A percentile compares a stretch with the other conserved stretches of the same genome.
These are phyloP conservation scores for Dioctria rufipes DNA, from an alignment of 2,888 invertebrate species.

Conservation along the genomic window DNA sequence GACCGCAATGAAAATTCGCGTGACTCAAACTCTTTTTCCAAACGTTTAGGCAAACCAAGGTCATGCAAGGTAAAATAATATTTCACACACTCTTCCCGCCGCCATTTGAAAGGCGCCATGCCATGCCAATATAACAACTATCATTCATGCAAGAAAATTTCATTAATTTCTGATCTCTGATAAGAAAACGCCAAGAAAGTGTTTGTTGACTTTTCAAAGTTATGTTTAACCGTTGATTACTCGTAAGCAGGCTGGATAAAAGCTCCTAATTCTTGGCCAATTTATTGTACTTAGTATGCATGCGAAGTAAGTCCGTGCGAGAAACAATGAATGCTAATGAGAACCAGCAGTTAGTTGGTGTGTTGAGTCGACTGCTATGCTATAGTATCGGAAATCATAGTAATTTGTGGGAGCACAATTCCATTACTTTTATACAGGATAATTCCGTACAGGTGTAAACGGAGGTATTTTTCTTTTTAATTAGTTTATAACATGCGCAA, in stretches of 20 bases:
- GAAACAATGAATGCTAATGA: constrained; percentile 45
- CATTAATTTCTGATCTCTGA: constrained; percentile 15
- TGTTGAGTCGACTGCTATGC: background rate
- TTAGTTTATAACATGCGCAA: background rate
- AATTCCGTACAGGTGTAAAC: background rate
- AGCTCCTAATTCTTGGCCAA: constrained; percentile 41
- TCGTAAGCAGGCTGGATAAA: constrained; percentile 23
- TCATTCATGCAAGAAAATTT: background rate
- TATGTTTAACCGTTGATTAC: constrained; percentile 35
- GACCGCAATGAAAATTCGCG: constrained; percentile 1
- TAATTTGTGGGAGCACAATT: constrained; percentile 4
- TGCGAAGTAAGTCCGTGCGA: constrained; percentile 28
- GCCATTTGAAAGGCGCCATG: constrained; percentile 1
- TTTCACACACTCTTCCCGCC: background rate
- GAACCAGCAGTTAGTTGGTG: background rate
- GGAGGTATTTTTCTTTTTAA: background rate
- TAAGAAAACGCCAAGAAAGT: constrained; percentile 28
- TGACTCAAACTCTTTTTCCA: constrained; percentile 1
- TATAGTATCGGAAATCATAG: background rate
- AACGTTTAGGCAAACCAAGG: background rate
- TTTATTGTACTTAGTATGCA: constrained; percentile 30
- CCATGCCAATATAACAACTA: background rate
- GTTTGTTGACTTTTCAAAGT: constrained; percentile 34
- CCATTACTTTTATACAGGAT: background rate
- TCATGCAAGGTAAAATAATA: background rate